Conservation (phyloP, 30 jellyfish, hydroid and myxozoan genomes). For the Aurelia aurita complex sp. Pacific region DNA sequence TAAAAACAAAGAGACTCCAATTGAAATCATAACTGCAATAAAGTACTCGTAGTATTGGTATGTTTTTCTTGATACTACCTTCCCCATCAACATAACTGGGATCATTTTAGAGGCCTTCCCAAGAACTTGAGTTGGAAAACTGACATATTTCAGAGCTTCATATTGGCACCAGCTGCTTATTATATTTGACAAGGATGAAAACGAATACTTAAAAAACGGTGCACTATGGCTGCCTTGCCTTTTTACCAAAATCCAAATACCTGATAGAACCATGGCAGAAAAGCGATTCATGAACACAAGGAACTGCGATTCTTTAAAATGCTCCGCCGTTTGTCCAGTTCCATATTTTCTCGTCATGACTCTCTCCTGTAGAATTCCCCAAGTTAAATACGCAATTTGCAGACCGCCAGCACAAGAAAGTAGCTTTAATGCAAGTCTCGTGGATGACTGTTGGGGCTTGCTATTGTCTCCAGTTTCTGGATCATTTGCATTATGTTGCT, state of each 20-base stretch:
- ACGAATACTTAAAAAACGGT: constrained; percentile 86
- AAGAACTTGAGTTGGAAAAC: constrained; percentile 98
- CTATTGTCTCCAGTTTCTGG: constrained; percentile 1
- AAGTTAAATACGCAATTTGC: constrained; percentile 88
- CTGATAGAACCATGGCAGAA: constrained; percentile 80
- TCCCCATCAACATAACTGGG: constrained; percentile 99
- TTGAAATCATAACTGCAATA: constrained; percentile 81
- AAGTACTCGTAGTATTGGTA: constrained; percentile 87
- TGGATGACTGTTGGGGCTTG: constrained; percentile 8
- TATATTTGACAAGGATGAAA: constrained; percentile 88
- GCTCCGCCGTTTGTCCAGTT: constrained; percentile 41
- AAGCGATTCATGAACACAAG: constrained; percentile 90
- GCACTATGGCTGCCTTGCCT: constrained; percentile 75
- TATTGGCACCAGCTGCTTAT: constrained; percentile 99
- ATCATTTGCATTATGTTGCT: background rate
- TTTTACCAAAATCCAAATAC: constrained; percentile 47
- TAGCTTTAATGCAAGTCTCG: constrained; percentile 42
- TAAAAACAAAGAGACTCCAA: constrained; percentile 86
- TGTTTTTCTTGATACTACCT: constrained; percentile 73
- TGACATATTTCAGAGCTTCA: constrained; percentile 95
- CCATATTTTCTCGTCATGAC: constrained; percentile 96
- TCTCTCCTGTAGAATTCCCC: constrained; percentile 98
- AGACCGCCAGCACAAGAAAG: constrained; percentile 73
- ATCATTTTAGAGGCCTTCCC: constrained; percentile 96
- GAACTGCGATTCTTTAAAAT: constrained; percentile 86